phyloP scores from a whole-genome alignment of 2,888 invertebrate species.

The Clunio marinus region DNA sequence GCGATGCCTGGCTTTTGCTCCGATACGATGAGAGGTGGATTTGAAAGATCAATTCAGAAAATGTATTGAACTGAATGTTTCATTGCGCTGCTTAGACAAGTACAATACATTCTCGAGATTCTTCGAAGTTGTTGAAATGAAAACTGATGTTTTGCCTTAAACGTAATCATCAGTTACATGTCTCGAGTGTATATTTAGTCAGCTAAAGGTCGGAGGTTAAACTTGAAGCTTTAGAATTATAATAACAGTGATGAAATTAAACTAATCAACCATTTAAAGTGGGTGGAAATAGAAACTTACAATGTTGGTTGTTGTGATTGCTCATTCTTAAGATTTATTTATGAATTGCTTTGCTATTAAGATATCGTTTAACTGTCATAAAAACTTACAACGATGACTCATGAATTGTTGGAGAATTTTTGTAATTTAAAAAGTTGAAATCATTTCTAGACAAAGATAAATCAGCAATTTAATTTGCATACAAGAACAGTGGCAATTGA shows the following conservation, averaged over 20 bases:
- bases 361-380: too few species aligned
- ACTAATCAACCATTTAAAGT: conserved; percentile 33
- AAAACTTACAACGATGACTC: too few species aligned
- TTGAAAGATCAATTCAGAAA: conserved; percentile 19
- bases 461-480: too few species aligned
- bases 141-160: too few species aligned
- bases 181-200: conserved; percentile 9
- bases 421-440: too few species aligned
- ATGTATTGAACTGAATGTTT: conserved; percentile 12
- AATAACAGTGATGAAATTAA: conserved; percentile 35
- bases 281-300: background rate
- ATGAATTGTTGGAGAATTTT: too few species aligned
- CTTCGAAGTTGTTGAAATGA: background rate
- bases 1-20: conserved; percentile 11
- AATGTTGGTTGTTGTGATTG: too few species aligned
- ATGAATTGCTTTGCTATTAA: too few species aligned
- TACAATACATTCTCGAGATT: background rate
- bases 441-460: too few species aligned
- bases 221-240: conserved; percentile 12
- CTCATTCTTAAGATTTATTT: too few species aligned
- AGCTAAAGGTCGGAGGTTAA: conserved; percentile 12
- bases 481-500: background rate
- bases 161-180: conserved; percentile 7
- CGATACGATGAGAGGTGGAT: background rate
- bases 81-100: background rate